Base-by-base conservation (phyloP, 2,113 vertebrate species). In the Maccullochella peelii region DNA sequence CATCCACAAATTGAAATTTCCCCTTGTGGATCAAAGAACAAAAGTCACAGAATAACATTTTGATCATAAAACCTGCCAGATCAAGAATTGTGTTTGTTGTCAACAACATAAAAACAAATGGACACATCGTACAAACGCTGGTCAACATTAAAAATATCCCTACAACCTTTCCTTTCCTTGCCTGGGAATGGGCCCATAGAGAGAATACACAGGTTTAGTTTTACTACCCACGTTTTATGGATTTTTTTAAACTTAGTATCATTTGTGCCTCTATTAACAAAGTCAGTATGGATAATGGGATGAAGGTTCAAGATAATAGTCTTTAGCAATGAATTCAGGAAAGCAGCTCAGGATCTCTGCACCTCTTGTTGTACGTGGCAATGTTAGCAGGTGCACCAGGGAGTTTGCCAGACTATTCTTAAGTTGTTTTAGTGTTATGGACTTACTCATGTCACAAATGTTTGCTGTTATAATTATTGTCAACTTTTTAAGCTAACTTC, bases 111-210 rank as follows among this genome's bases (percentile, higher is more conserved):
- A 57, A 70, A 16, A 62, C 23, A 52, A 58, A 55, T 50, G 9
- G 27, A 80, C 33, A 20, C 49, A 57, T 9, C 50, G 27, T 71
- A 66, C 65, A 76, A 49, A 14, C 0, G 5, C 23, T 36, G 66
- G 40, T 33, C 47, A 61, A 3, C 27, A 71, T 83, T 47, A 30
- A 23, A 52, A 79, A 25, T 49, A 52, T 70, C 21, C n/a, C 38
- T 18, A 23, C 44, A 72, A 33, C 16, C 42, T 61, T 67, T 40
- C 50, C 21, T 25, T 58, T n/a, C n/a, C n/a, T n/a, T 16, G 14
- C 30, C 47, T 55, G 73, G 73, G 66, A 55, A 71, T 47, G n/a
- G 9, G 12, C 33, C 15, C 25, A 47, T 23, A 44, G 54, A 62
- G 33, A 73, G 11, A 65, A 71, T 16, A 40, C 6, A 4, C 21